phyloP scores from a whole-genome alignment of 2,797 vertebrate species.

The Allobates femoralis region DNA sequence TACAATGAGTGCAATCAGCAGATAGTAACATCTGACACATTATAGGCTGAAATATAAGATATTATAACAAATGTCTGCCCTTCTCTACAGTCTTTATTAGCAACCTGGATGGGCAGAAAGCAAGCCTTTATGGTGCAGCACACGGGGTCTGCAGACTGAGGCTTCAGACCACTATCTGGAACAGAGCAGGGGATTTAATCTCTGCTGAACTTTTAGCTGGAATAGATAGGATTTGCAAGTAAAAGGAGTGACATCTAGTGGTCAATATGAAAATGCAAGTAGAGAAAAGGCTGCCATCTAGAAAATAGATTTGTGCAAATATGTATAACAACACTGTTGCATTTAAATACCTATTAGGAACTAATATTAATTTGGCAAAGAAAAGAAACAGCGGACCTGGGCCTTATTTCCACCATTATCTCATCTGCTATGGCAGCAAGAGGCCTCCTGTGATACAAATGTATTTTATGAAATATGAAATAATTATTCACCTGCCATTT shows the following conservation, averaged over 20 bases:
- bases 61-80: not conserved
- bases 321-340: no score
- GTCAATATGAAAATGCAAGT: not conserved
- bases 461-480: no score
- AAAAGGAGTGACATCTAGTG: constrained; percentile 52
- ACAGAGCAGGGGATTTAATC: not conserved
- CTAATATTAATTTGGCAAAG: no score
- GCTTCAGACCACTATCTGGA: not conserved
- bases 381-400: no score
- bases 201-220: not conserved
- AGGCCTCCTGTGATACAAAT: no score
- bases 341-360: no score
- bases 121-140: no score
- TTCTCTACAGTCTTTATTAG: not conserved
- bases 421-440: no score
- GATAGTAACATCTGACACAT: not conserved
- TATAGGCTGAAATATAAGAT: not conserved
- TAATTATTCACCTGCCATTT: no score
- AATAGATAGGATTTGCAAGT: not conserved
- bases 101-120: not conserved
- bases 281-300: not conserved
- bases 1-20: not conserved
- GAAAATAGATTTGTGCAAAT: no score
- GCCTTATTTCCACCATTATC: no score
- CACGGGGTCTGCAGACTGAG: no score